Evolutionary conservation across 2,113 vertebrate species (phyloP).

Genomic region (Rallus limicola): DNA sequence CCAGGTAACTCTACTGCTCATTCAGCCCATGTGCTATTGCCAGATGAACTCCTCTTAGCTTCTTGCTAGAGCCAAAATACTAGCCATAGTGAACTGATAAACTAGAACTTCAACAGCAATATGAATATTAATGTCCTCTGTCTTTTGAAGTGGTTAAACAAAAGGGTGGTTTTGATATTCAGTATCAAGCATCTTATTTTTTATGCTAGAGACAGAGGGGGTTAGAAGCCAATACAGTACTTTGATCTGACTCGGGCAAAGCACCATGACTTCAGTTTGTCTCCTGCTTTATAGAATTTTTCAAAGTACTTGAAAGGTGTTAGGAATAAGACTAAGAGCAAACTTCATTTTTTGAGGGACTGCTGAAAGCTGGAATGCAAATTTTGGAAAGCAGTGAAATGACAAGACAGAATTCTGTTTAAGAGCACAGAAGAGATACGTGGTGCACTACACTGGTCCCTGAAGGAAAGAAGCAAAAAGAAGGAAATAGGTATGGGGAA

Average conservation of each 20-base stretch:
- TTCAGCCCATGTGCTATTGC: not conserved
- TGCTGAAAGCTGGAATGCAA: not conserved
- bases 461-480: not conserved
- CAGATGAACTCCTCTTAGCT: not conserved
- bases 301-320: not conserved
- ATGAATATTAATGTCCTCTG: not conserved
- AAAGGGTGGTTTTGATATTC: not conserved
- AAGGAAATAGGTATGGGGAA: not conserved
- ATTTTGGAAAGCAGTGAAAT: not conserved
- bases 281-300: not conserved
- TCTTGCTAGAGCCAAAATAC: not conserved
- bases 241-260: not conserved
- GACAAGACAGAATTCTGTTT: not conserved
- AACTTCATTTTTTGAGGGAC: not conserved
- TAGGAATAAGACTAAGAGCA: not conserved
- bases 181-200: not conserved
- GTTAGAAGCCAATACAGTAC: not conserved
- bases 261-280: not conserved
- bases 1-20: not conserved
- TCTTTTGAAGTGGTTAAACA: not conserved
- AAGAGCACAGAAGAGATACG: not conserved
- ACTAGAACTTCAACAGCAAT: not conserved
- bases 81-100: not conserved
- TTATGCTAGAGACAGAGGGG: not conserved
- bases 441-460: accelerated